phyloP scores from a whole-genome alignment of 2,113 vertebrate genomes.

The Malurus cyaneus region DNA sequence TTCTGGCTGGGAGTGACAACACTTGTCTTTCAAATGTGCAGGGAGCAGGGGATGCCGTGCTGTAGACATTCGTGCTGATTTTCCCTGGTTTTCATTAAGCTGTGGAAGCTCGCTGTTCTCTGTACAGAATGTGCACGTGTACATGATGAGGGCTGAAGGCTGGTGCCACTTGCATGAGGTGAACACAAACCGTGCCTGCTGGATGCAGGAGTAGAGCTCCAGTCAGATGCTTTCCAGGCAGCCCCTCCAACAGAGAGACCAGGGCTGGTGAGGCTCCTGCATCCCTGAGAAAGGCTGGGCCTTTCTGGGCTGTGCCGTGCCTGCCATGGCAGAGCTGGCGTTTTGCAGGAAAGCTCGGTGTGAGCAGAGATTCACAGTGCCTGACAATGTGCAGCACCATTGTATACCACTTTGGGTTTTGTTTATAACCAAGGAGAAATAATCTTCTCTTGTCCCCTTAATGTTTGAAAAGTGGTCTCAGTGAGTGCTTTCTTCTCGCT shows the following conservation, averaged over 20 bases:
- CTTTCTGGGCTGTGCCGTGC: not conserved
- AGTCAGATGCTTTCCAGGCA: not conserved
- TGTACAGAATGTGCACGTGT: not conserved
- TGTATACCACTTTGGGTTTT: not conserved
- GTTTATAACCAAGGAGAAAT: not conserved
- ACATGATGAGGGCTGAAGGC: not conserved
- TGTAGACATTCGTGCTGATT: not conserved
- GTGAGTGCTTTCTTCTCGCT: not conserved
- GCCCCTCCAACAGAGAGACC: not conserved
- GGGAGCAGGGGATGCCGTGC: not conserved
- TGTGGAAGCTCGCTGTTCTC: not conserved
- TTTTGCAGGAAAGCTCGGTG: not conserved
- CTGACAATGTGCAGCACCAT: not conserved
- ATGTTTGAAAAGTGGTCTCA: not conserved
- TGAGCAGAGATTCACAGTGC: not conserved
- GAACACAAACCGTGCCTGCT: not conserved
- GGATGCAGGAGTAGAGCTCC: not conserved
- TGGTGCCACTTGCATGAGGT: not conserved
- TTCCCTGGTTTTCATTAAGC: not conserved
- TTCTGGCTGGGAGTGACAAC: not conserved
- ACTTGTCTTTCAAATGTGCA: not conserved
- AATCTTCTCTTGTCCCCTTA: not conserved
- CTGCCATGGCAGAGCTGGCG: not conserved
- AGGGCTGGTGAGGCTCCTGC: not conserved
- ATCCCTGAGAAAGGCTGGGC: not conserved